Evolutionary conservation across 2,797 vertebrate species (phyloP).

Genomic region (Fundulus diaphanus): DNA sequence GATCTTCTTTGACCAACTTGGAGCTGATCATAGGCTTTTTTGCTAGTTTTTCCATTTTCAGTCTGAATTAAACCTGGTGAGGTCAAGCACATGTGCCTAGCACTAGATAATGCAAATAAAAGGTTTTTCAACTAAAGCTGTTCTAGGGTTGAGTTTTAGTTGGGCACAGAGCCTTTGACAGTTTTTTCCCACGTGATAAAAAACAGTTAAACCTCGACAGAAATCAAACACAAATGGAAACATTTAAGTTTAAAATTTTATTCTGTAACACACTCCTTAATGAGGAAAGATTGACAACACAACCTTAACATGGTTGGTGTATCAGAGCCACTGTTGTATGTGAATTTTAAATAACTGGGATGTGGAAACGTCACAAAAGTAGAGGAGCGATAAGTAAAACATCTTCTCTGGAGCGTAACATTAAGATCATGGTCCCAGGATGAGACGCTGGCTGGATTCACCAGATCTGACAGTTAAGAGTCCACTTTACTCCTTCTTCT

Average conservation of each 20-base stretch:
- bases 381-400: constrained; percentile 32
- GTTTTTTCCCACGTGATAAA: not conserved
- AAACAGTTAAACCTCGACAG: not conserved
- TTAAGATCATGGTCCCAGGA: constrained; percentile 26
- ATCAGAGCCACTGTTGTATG: constrained; percentile 11
- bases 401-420: constrained; percentile 7
- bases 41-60: not conserved
- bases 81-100: not conserved
- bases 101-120: not conserved
- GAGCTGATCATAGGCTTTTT: not conserved
- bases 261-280: constrained; percentile 21
- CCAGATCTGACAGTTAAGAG: constrained; percentile 16
- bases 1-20: not conserved
- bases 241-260: constrained; percentile 13
- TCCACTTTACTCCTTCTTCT: constrained; percentile 73
- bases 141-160: not conserved
- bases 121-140: not conserved
- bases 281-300: constrained; percentile 16
- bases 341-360: not conserved
- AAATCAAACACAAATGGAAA: constrained; percentile 3
- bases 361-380: constrained; percentile 29
- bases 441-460: constrained; percentile 7
- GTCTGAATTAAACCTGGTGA: not conserved
- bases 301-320: not conserved
- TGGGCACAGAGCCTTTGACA: not conserved